A percentile compares a stretch with the other conserved stretches of the same genome.
Conservation (phyloP, 2,797 vertebrate genomes). For the Peromyscus attwateri region DNA sequence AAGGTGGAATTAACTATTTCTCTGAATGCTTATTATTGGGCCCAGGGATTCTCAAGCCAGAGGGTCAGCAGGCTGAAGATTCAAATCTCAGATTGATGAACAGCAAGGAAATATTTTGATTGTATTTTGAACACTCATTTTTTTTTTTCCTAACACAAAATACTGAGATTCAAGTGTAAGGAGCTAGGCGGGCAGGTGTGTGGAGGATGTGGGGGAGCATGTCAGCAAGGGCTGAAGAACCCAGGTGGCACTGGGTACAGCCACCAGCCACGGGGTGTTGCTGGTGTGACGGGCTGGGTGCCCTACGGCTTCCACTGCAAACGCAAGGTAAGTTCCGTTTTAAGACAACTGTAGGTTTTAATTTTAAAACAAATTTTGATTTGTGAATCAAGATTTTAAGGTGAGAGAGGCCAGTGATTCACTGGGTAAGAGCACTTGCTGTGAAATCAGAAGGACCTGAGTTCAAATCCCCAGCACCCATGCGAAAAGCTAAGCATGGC, state of each 20-base stretch:
- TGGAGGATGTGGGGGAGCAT: background rate
- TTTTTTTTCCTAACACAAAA: background rate
- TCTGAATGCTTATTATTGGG: background rate
- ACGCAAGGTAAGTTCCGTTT: conserved; percentile 8
- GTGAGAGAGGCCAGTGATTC: background rate
- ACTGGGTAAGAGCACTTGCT: background rate
- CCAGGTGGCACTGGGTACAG: rapidly evolving
- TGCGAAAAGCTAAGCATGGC: background rate
- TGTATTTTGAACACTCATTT: background rate
- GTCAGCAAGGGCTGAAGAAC: background rate
- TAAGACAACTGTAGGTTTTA: background rate
- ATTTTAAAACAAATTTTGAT: conserved; percentile 44
- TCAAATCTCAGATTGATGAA: conserved; percentile 16
- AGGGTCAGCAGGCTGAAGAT: background rate
- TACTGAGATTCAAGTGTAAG: background rate
- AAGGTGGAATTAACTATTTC: background rate
- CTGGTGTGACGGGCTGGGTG: rapidly evolving
- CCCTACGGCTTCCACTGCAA: background rate
- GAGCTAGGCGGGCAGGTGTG: background rate
- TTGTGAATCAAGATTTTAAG: background rate
- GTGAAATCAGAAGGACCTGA: background rate
- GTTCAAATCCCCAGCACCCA: background rate
- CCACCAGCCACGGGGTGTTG: background rate
- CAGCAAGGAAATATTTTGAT: conserved; percentile 22
- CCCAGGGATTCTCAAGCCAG: background rate